Evolutionary conservation across 2,888 invertebrate species (phyloP), one percentile per base, ranked within the genome.

Genomic region (Electrophaes corylata): DNA sequence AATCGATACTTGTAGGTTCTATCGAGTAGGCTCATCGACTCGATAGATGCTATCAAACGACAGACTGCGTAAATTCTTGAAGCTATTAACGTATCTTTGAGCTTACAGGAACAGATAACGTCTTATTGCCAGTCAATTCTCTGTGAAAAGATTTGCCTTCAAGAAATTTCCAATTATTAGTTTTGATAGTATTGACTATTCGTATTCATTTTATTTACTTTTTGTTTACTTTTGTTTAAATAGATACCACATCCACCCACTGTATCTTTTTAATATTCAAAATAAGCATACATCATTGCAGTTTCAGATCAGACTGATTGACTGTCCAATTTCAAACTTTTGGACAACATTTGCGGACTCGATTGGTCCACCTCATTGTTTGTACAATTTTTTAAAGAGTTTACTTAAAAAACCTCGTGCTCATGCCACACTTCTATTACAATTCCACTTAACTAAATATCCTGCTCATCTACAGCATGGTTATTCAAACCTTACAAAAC

Each of bases 1-100:
- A 78, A 83, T 79, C 78, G 73, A 72, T 72, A 74, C 76, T 69
- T 77, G 77, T 74, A 72, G 65, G 67, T 72, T 70, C 73, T 81
- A 81, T 82, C 79, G 69, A 65, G 65, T 71, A 66, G 71, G 73
- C 73, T 72, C 64, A 70, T 73, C 67, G 66, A 62, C 69, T 74
- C 67, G 74, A 49, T 49, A 49, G 49, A 76, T 79, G 70, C 53
- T 75, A 76, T 79, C 79, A 60, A 65, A 66, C 71, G 75, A 78
- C 78, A 76, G 75, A 76, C 74, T 71, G 74, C 72, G 70, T 71
- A 78, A 70, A 71, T 73, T 72, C 71, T 68, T 70, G 66, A 64
- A 51, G 54, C 61, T 53, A 64, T 66, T 61, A 59, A 59, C 55
- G 60, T 54, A 58, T 64, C 56, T 62, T 41, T 50, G 46, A 18